Evolutionary conservation across 2,888 invertebrate genomes (phyloP), one percentile per base, ranked within the genome.

Genomic region (Amiota communis): DNA sequence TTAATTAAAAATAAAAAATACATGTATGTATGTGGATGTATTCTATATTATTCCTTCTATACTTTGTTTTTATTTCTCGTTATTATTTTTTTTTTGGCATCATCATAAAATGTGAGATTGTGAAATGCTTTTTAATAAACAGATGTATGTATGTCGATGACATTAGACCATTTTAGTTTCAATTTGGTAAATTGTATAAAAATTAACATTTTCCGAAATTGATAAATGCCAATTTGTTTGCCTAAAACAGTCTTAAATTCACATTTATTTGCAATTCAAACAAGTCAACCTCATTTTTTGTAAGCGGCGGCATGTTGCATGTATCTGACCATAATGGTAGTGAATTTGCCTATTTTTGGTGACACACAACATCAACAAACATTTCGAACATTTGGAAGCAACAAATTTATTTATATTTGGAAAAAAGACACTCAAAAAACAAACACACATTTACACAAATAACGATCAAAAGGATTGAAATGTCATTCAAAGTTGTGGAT

Each of bases 261-360:
- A 23, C 48, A 47, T 65, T 17, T 47, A 65, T 65, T 65, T 65
- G 65, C 48, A 65, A 65, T 65, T 47, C 65, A 65, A 65, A 65
- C 47, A 10, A 65, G 65, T 65, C 49, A 65, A 65, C 65, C 65
- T 48, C 47, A 48, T 17, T 59, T 59, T 59, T 20, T 17, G 20
- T 20, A 15, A n/a, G 6, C n/a, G 53, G n/a, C 53, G 13, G 53
- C 13, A 15, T 59, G 36, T 36, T 36, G 6, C 36, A 36, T 36
- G 36, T 36, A 36, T 36, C 8, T 36, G 4, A 36, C 36, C 36
- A 36, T 36, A 6, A 36, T 36, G 36, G 36, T 36, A 36, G 36
- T 36, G 36, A 36, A 36, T 36, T 36, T 36, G 36, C 36, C 36
- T 36, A 36, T 36, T 36, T 36, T 36, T 36, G 36, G 36, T 36